These are phyloP conservation scores for Sylvilagus bachmani DNA, from an alignment of 2,113 vertebrate species.

Conservation along the genomic window DNA sequence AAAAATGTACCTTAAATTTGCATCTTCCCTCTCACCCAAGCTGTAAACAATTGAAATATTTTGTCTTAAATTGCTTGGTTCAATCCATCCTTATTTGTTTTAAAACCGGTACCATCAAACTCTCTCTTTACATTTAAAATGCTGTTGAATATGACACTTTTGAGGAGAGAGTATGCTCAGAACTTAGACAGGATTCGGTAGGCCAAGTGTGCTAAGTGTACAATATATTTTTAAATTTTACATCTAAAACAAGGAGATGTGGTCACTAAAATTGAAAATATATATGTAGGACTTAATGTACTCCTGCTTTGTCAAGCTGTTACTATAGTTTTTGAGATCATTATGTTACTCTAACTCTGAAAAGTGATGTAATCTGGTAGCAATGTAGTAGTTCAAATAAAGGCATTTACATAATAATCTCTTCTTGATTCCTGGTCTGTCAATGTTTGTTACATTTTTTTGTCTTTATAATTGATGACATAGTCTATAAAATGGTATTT, in stretches of 20 bases:
- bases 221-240: conserved; percentile 86
- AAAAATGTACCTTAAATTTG: conserved; percentile 75
- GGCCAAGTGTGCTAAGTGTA: conserved; percentile 80
- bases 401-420: conserved; percentile 83
- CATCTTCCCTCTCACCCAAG: conserved; percentile 53
- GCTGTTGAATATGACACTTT: conserved; percentile 81
- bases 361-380: conserved; percentile 89
- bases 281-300: conserved; percentile 86
- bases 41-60: conserved; percentile 63
- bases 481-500: not conserved
- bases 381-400: conserved; percentile 89
- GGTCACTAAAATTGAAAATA: conserved; percentile 85
- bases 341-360: conserved; percentile 89
- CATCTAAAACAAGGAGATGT: conserved; percentile 75
- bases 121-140: conserved; percentile 87
- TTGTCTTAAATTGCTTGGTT: conserved; percentile 60
- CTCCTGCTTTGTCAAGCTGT: conserved; percentile 90
- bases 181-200: conserved; percentile 79
- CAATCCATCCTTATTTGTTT: conserved; percentile 63
- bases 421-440: not conserved
- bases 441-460: not conserved
- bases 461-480: not conserved
- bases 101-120: conserved; percentile 86
- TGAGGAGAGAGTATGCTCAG: conserved; percentile 77
- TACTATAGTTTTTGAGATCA: conserved; percentile 88